Base-by-base conservation (phyloP, 2,888 invertebrate species). In the Loripinus fragilis region DNA sequence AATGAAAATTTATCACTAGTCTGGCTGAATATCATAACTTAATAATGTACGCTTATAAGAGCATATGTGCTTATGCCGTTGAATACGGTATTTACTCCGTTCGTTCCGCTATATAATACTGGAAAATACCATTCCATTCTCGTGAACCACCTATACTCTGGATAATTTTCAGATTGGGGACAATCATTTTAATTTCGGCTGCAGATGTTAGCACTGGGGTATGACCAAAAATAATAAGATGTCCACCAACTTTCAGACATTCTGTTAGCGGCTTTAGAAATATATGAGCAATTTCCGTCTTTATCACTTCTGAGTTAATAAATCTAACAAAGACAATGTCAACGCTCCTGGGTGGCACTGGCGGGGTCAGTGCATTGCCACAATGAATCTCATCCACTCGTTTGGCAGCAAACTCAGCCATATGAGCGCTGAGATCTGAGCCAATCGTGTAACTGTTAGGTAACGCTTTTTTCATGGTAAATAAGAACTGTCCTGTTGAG, bases 401-500 rank as follows among this genome's bases (percentile, higher is more conserved):
- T 67, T 87, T 86, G 20, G 70, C 76, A 0, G 88, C 86, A 74
- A 77, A 87, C 28, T 80, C 75, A 7, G 85, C 86, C 88, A 88
- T 88, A 35, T 85, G 82, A 1, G 78, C 74, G 52, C 87, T 88
- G 1, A 88, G 77, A 73, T 88, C 88, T 67, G 85, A 85, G n/a
- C 88, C 88, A 20, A 85, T 83, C 0, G 85, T 83, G 65, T 83
- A 81, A 42, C 80, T 65, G 12, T 83, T 83, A 5, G 84, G 84
- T 20, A 86, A 52, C 1, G 83, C 85, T 3, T 76, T 69, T 52
- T 85, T 84, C 88, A 88, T 86, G 0, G 86, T 87, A 42, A 69
- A 81, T 48, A 88, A 78, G 67, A 88, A 88, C 71, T 86, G 86
- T n/a, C 88, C 88, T 0, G 87, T 88, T 33, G 87, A 88, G 71